Conservation (phyloP, 2,113 vertebrate species). For the Kryptolebias marmoratus region DNA sequence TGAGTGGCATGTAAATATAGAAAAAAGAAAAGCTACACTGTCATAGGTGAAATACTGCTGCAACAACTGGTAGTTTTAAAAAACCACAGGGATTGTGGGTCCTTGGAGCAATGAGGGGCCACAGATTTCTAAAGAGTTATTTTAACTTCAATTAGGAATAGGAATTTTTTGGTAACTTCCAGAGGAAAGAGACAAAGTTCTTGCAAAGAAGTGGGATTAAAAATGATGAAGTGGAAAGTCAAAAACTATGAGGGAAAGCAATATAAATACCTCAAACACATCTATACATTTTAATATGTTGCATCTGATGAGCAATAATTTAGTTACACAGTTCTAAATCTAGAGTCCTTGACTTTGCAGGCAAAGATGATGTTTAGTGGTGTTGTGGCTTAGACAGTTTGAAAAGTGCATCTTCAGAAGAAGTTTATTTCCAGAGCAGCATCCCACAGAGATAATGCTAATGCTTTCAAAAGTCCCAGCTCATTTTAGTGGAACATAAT, state of each 20-base stretch:
- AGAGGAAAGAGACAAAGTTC: neutral
- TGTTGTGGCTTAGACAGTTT: constrained; percentile 21
- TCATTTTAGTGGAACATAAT: constrained; percentile 36
- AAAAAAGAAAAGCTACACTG: constrained; percentile 9
- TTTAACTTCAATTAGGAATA: neutral
- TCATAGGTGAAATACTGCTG: constrained; percentile 13
- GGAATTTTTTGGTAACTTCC: no score
- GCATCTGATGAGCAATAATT: neutral
- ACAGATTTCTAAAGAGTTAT: constrained; percentile 4
- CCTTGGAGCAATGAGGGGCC: neutral
- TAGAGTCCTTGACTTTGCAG: constrained; percentile 26
- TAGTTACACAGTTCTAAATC: constrained; percentile 12
- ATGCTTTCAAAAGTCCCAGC: constrained; percentile 18
- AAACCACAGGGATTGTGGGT: neutral
- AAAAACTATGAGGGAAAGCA: neutral
- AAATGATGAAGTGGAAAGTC: neutral
- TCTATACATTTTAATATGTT: neutral
- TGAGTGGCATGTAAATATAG: neutral
- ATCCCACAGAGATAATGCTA: constrained; percentile 46
- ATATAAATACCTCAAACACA: neutral
- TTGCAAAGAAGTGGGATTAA: neutral
- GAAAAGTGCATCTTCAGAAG: constrained; percentile 61
- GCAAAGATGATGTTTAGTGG: constrained; percentile 1
- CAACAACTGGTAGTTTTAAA: constrained; percentile 24
- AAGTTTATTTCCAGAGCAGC: constrained; percentile 46